phyloP scores from a whole-genome alignment of 2,888 invertebrate genomes.

The Oegoconia quadripuncta region DNA sequence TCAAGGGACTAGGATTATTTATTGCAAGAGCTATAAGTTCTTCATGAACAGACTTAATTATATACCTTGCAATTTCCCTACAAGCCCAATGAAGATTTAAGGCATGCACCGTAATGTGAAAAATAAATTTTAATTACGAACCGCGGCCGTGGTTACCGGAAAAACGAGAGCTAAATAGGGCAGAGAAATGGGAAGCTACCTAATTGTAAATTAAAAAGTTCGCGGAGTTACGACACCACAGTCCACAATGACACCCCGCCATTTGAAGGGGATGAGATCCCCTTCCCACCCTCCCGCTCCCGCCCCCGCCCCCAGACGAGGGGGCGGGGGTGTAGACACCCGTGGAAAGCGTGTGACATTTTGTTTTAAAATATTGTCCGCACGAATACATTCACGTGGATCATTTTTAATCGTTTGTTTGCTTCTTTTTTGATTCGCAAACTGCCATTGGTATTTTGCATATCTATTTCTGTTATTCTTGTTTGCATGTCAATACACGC shows the following conservation, averaged over 20 bases:
- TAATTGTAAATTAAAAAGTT: conserved; percentile 80
- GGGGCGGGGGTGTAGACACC: conserved; percentile 55
- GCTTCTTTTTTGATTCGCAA: conserved; percentile 45
- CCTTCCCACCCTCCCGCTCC: conserved; percentile 26
- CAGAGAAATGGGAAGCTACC: conserved; percentile 79
- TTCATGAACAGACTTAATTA: conserved; percentile 10
- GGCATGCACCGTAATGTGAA: conserved; percentile 38
- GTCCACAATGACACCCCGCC: conserved; percentile 75
- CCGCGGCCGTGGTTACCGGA: conserved; percentile 64
- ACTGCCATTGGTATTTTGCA: conserved; percentile 9
- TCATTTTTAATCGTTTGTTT: conserved; percentile 69
- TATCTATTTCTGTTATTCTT: not conserved
- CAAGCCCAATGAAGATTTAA: not conserved
- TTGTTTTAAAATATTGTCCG: conserved; percentile 79
- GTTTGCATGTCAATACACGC: not conserved
- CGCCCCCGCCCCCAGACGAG: conserved; percentile 21
- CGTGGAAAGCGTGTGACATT: conserved; percentile 78
- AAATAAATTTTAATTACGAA: conserved; percentile 76
- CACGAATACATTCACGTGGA: conserved; percentile 75
- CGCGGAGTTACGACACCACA: conserved; percentile 79
- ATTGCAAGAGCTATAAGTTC: too few relatives aligned
- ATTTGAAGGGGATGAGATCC: conserved; percentile 39
- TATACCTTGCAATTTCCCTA: conserved; percentile 11
- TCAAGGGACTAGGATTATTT: too few relatives aligned
- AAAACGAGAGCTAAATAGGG: conserved; percentile 78